Conservation (phyloP, 2,113 vertebrate genomes). For the Mesoclemmys tuberculata region DNA sequence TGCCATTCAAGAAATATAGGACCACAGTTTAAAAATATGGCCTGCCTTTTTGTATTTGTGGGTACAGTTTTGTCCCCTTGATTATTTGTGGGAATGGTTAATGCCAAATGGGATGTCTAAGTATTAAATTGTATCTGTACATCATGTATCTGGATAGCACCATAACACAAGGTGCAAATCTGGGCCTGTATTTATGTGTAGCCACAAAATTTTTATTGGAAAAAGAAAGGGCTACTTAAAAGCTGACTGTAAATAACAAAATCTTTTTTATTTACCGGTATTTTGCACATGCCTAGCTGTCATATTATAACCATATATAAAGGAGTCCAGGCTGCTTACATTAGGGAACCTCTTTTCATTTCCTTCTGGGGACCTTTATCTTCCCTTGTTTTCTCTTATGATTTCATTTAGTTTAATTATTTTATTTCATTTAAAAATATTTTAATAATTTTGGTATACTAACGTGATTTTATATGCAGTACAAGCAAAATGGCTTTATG, state of each 20-base stretch:
- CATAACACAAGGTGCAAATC: neutral
- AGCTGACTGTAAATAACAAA: neutral
- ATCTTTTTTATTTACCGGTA: neutral
- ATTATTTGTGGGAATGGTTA: neutral
- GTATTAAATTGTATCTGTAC: neutral
- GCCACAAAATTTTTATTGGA: neutral
- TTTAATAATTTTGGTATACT: neutral
- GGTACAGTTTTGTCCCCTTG: neutral
- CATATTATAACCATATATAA: neutral
- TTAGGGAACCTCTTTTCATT: neutral
- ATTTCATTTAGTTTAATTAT: neutral
- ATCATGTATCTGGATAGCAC: neutral
- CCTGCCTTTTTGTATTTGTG: neutral
- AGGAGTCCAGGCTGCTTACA: neutral
- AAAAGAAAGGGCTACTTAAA: neutral
- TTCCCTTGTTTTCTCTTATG: neutral
- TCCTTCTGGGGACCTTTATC: neutral
- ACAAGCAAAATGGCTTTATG: neutral
- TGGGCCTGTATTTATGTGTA: neutral
- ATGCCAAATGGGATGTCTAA: neutral
- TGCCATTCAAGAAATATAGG: neutral
- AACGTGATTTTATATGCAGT: neutral
- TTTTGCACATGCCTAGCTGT: neutral
- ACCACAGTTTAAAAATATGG: neutral
- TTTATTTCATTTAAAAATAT: neutral